Base-by-base conservation (phyloP, 2,113 vertebrate species). In the Calidris pugnax region DNA sequence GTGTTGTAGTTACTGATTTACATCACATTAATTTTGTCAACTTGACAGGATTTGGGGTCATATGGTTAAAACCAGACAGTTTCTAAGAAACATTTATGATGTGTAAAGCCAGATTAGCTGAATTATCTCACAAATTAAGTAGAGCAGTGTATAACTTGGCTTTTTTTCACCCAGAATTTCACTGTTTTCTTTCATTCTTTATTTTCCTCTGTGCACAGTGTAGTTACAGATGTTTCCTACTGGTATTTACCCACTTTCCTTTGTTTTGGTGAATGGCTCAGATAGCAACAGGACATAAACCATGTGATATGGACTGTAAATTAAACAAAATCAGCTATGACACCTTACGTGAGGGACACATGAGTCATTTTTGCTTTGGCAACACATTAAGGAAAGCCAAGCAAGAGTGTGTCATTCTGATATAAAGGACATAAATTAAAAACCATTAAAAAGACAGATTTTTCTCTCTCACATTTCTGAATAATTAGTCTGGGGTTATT, bases 321-420 rank as follows among this genome's bases (percentile, higher is more conserved):
- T 41, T 0, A 4, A 64, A 35, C 6, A 41, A 66, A 66, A 39
- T 24, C 53, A 64, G 23, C 6, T 5, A 1, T 33, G 37, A 47
- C 41, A 50, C 19, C 47, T 62, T 1, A 4, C 30, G 5, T 2
- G 30, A 89, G 30, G 39, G 13, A 18, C 0, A 0, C 1, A 0
- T 37, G 57, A 85, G 48, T 83, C 6, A 37, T 12, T 72, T 80
- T 30, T 57, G 10, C n/a, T 73, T 67, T 77, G 33, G 57, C 26
- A 63, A 55, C 26, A 23, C 11, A 2, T 12, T 1, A 33, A 79
- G 37, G 27, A 64, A 33, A 95, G 30, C 35, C 23, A 27, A 20
- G 37, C 7, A 32, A 2, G 0, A 2, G 3, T 26, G 56, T 53
- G 75, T 90, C 37, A 55, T 22, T 64, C 62, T 51, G 57, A 28